Evolutionary conservation across 2,797 vertebrate genomes (phyloP), one percentile per base, ranked within the genome.

Genomic region (Echeneis naucrates): DNA sequence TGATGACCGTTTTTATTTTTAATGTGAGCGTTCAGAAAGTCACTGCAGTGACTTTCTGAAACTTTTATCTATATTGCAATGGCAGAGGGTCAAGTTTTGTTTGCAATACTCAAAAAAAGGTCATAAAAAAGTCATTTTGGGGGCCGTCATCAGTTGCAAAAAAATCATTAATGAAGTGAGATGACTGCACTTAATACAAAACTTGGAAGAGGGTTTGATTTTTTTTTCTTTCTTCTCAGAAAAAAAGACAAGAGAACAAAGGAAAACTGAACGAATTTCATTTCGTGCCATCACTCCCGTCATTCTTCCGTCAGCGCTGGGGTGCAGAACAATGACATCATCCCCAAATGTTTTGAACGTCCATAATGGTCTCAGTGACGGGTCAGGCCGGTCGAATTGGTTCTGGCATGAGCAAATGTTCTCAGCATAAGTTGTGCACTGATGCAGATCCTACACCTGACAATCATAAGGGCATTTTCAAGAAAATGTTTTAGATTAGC

Each of bases 311-410:
- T 83, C 85, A 73, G 74, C 58, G 65, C 68, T 68, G 69, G 54
- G 75, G 64, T 47, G 67, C 72, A 70, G 56, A 56, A 32, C 33
- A 68, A 78, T 90, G 81, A 88, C 75, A 81, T 88, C 72, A 89
- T 74, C 75, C 69, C 72, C 72, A 84, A 83, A 83, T 66, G 75
- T 73, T 78, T 81, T 77, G 68, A 62, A 53, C 44, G 73, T 75
- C 55, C 66, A 59, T 74, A 85, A 86, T 80, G 83, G 82, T 84
- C 84, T 88, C 68, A 70, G 2, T 78, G 88, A 87, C 84, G 84
- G 81, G 47, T 68, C 81, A 47, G 78, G 78, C 68, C 75, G 64
- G 71, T 32, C 35, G 71, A 76, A 68, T 62, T 53, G 37, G 55
- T 78, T 82, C 72, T 83, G 63, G 74, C 82, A 6, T 42, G 24